phyloP scores from a whole-genome alignment of 2,113 vertebrate species.

The Raja brachyura region DNA sequence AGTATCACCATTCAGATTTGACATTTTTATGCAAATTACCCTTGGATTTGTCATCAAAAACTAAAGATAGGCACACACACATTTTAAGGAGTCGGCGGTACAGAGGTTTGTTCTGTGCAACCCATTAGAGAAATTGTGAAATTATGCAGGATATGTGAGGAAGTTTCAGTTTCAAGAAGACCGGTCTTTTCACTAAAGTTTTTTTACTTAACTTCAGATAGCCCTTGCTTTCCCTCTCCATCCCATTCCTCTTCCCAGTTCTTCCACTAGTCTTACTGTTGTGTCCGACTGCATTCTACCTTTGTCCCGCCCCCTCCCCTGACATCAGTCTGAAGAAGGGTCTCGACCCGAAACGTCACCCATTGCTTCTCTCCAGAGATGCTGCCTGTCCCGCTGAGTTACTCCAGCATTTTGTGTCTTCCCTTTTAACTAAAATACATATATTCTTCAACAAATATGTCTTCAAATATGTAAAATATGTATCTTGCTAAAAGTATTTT shows the following conservation, averaged over 20 bases:
- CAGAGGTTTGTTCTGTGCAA: neutral
- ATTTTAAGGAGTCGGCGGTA: neutral
- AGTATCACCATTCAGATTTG: neutral
- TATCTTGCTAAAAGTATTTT: neutral
- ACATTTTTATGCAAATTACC: constrained; percentile 25
- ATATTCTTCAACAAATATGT: neutral
- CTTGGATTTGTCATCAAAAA: neutral
- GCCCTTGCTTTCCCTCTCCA: too few relatives aligned
- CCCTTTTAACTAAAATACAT: neutral
- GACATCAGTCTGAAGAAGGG: too few relatives aligned
- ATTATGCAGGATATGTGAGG: neutral
- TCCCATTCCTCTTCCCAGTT: too few relatives aligned
- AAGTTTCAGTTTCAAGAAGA: neutral
- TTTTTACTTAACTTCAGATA: too few relatives aligned
- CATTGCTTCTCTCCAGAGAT: too few relatives aligned
- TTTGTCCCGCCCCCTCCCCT: too few relatives aligned
- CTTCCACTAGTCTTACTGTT: too few relatives aligned
- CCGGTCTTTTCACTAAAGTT: neutral
- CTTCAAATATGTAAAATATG: neutral
- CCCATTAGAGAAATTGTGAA: neutral
- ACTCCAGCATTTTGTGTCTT: too few relatives aligned
- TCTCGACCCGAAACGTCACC: too few relatives aligned
- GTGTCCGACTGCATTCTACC: too few relatives aligned
- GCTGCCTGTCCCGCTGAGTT: too few relatives aligned
- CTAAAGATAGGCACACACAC: neutral